phyloP scores from a whole-genome alignment of 2,797 vertebrate genomes.

The Gorsachius magnificus region DNA sequence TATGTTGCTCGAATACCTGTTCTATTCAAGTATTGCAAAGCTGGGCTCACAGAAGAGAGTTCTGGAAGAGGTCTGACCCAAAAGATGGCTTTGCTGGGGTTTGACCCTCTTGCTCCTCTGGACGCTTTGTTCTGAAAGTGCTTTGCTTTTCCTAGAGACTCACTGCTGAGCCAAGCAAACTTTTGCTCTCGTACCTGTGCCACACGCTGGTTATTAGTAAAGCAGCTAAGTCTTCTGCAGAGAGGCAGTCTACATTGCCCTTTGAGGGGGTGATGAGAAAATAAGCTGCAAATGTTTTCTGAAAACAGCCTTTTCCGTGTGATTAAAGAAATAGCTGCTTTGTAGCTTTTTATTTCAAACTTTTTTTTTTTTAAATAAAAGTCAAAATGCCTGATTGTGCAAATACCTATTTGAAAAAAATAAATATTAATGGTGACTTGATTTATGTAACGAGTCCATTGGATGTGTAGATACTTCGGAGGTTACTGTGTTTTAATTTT shows the following conservation, averaged over 20 bases:
- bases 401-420: background rate
- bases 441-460: background rate
- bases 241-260: background rate
- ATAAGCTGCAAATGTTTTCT: background rate
- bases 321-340: background rate
- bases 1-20: background rate
- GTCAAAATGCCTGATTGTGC: background rate
- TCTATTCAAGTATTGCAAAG: background rate
- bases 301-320: background rate
- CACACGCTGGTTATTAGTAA: fast-evolving
- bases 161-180: background rate
- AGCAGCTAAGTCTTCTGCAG: fast-evolving
- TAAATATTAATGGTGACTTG: background rate
- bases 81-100: background rate
- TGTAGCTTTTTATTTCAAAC: background rate
- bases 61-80: background rate
- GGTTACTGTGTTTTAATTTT: background rate
- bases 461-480: background rate
- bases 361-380: background rate
- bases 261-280: background rate
- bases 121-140: background rate
- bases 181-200: fast-evolving
- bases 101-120: background rate
- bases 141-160: background rate
- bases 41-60: background rate